Conservation (phyloP, 2,797 vertebrate genomes). For the Pseudomugil tenellus region DNA sequence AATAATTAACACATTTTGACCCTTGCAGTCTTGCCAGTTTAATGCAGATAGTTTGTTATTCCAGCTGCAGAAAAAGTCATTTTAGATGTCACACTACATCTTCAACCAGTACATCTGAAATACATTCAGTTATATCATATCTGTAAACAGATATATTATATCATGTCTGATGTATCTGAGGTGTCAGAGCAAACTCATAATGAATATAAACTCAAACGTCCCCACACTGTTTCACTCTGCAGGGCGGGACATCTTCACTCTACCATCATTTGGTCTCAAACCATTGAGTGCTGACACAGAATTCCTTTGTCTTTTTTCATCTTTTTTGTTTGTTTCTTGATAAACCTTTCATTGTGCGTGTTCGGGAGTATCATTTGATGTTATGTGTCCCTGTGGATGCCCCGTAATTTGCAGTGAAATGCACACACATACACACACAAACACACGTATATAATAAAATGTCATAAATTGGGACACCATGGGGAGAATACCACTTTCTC, state of each 20-base stretch:
- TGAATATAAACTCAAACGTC: constrained; percentile 13
- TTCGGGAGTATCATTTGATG: not conserved
- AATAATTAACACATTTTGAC: not conserved
- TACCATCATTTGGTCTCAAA: constrained; percentile 1
- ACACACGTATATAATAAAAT: not conserved
- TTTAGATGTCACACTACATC: not conserved
- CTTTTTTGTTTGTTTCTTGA: not conserved
- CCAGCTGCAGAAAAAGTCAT: not conserved
- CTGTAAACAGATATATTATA: too few relatives aligned
- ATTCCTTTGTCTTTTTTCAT: not conserved
- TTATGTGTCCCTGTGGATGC: too few relatives aligned
- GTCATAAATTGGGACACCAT: constrained; percentile 8
- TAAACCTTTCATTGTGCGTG: not conserved
- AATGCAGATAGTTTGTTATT: constrained; percentile 14
- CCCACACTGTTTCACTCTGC: constrained; percentile 11
- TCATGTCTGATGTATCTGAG: too few relatives aligned
- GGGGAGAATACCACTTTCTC: constrained; percentile 1
- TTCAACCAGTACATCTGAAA: not conserved
- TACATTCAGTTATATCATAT: constrained; percentile 15
- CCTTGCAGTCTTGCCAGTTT: not conserved
- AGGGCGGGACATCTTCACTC: constrained; percentile 26
- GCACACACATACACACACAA: too few relatives aligned
- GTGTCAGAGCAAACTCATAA: constrained; percentile 3
- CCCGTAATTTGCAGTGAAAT: too few relatives aligned
- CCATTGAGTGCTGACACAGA: not conserved